These are phyloP conservation scores for Epinotia nisella DNA, from an alignment of 2,888 invertebrate species.

Conservation along the genomic window DNA sequence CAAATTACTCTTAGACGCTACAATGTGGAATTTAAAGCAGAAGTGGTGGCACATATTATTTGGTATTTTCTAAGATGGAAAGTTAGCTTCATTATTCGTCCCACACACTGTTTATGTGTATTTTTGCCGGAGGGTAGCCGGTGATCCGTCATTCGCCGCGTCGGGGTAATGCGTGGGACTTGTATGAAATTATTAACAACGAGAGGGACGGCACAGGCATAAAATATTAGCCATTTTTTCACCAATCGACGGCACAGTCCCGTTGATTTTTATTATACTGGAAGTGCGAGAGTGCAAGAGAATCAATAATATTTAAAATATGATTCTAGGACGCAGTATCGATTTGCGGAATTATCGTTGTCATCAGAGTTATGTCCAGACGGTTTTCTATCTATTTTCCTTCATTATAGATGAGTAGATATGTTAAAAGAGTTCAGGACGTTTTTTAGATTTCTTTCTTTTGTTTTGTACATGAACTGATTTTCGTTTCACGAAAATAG, in stretches of 20 bases:
- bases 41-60: constrained; percentile 20
- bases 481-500: no score
- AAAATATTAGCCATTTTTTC: constrained; percentile 39
- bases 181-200: constrained; percentile 68
- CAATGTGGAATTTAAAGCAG: not conserved
- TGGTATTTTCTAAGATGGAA: constrained; percentile 25
- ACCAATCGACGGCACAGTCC: constrained; percentile 10
- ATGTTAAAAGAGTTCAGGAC: not conserved
- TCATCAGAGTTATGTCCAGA: no score
- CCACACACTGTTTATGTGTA: constrained; percentile 32
- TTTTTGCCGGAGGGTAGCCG: constrained; percentile 43
- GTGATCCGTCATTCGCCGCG: constrained; percentile 68
- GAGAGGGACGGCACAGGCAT: constrained; percentile 44
- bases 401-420: not conserved
- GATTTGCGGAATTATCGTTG: no score
- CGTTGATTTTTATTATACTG: constrained; percentile 9
- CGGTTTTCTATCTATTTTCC: no score
- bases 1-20: not conserved
- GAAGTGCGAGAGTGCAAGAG: not conserved
- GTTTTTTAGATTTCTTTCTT: no score
- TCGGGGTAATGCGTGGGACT: constrained; percentile 66
- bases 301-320: not conserved
- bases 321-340: not conserved
- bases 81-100: constrained; percentile 32
- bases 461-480: not conserved